Conservation (phyloP, 2,888 invertebrate genomes). For the Beris chalybata region DNA sequence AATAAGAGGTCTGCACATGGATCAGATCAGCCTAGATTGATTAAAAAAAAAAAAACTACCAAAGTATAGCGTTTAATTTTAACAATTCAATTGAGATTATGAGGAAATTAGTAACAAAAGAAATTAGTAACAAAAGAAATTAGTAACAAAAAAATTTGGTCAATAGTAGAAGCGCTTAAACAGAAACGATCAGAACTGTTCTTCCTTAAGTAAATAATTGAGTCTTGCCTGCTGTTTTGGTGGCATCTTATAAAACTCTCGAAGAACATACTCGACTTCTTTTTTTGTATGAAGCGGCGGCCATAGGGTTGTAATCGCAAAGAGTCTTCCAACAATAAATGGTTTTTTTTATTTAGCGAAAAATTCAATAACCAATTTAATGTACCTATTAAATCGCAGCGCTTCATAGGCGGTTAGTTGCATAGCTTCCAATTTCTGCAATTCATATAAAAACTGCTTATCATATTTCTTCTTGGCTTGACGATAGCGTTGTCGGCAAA, state of each 20-base stretch:
- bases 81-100: too few relatives aligned
- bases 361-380: neutral
- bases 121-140: too few relatives aligned
- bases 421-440: constrained; percentile 54
- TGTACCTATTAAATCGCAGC: constrained; percentile 55
- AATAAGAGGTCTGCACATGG: too few relatives aligned
- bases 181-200: constrained; percentile 16
- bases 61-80: too few relatives aligned
- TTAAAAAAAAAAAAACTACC: too few relatives aligned
- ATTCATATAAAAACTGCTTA: constrained; percentile 54
- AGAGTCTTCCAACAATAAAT: constrained; percentile 45
- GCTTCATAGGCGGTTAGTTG: constrained; percentile 55
- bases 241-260: constrained; percentile 32
- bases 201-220: constrained; percentile 31
- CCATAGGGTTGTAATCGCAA: constrained; percentile 56
- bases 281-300: constrained; percentile 52
- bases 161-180: neutral
- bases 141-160: too few relatives aligned
- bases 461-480: constrained; percentile 44
- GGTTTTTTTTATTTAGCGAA: too few relatives aligned
- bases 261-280: constrained; percentile 36
- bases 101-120: too few relatives aligned
- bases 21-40: too few relatives aligned
- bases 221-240: constrained; percentile 34
- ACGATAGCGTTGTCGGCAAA: constrained; percentile 35